Percentiles rank a stretch among this genome's conserved stretches.
Evolutionary conservation across 2,888 invertebrate genomes (phyloP).

Genomic region (Nyleta sp.): DNA sequence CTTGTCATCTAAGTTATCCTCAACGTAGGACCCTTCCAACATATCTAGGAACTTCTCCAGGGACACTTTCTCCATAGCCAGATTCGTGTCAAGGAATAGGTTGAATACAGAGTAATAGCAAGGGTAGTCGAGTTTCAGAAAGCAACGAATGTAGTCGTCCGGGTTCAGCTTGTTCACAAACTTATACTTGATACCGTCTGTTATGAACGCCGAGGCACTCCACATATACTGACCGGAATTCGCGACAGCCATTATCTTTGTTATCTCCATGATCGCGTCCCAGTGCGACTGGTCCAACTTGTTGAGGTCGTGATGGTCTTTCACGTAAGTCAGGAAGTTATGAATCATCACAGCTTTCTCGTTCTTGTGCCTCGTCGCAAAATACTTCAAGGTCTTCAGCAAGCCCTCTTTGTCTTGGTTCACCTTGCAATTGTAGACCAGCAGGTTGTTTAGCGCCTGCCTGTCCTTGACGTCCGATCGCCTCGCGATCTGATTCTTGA

Average conservation of each 20-base stretch:
- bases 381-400: constrained; percentile 70
- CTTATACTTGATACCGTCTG: not conserved
- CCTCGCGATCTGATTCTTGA: constrained; percentile 69
- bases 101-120: not conserved
- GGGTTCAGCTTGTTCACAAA: not conserved
- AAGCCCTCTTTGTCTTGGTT: constrained; percentile 74
- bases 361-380: constrained; percentile 74
- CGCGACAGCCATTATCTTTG: not conserved
- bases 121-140: not conserved
- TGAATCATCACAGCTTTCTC: constrained; percentile 62
- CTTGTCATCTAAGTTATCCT: not conserved
- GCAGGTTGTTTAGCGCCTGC: constrained; percentile 57
- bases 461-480: constrained; percentile 60
- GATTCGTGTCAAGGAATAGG: not conserved
- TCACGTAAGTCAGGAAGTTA: not conserved
- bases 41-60: not conserved
- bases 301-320: not conserved
- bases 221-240: not conserved
- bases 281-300: not conserved
- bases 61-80: not conserved
- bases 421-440: constrained; percentile 65
- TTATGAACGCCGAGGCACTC: not conserved
- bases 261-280: not conserved
- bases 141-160: not conserved
- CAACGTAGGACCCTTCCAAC: not conserved